Base-by-base conservation (phyloP, 2,113 vertebrate species). In the Helogale parvula region DNA sequence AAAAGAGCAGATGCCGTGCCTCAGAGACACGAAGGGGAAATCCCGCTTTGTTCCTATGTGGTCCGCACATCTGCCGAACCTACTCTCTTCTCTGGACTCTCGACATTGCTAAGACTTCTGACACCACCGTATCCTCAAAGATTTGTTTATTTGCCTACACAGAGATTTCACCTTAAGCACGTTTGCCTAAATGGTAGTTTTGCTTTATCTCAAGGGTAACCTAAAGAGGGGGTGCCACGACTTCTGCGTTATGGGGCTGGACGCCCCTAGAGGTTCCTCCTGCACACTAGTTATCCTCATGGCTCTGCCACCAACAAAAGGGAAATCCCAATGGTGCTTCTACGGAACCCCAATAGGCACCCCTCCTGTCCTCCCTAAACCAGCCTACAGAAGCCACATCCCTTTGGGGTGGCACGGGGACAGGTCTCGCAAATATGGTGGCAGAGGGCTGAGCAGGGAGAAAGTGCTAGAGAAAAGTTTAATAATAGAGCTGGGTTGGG, bases 401-500 rank as follows among this genome's bases (percentile, higher is more conserved):
- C 60, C 71, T 25, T 16, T 79, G 66, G 87, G 89, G 92, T 97
- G 71, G 86, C 68, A 35, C 65, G 65, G 80, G 89, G 89, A 96
- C 65, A 86, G 82, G 23, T 13, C 47, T 87, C 86, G 9, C 1
- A 2, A 68, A 89, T 13, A 92, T 68, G 94, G 93, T 80, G 83
- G 97, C 57, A 60, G 93, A 97, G 80, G 84, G 54, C 96, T 84
- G 91, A 95, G 94, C 50, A 35, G 38, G 65, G 88, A 97, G 88
- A 95, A 88, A 84, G 91, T 57, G 29, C 72, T 91, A 19, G 86
- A 93, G 87, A 74, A 96, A 94, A 95, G 94, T 94, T 98, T 98
- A 98, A 98, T 97, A 98, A 98, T 94, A 97, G 96, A 97, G 90
- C 90, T 47, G 87, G 88, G 97, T 29, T 83, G 93, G 93, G 94